Base-by-base conservation (phyloP, 2,797 vertebrate genomes). In the Nannoperca australis region DNA sequence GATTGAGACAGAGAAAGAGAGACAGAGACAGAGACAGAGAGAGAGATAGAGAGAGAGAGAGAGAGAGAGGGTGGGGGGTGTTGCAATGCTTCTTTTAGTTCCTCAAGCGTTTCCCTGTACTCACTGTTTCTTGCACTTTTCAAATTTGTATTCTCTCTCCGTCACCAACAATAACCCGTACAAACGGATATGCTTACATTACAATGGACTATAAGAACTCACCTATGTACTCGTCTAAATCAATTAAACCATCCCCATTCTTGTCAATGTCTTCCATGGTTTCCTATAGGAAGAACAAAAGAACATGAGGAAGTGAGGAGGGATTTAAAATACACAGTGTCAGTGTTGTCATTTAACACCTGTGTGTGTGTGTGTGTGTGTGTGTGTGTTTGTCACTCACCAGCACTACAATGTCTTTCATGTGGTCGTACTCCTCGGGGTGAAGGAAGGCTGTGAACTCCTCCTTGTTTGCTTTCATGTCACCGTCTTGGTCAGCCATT, bases 191-290 rank as follows among this genome's bases (percentile, higher is more conserved):
- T 7, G 15, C 17, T 20, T 27, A 0, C 11, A 47, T 32, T n/a
- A 72, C 1, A 58, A 24, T 30, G 3, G 11, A 10, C 42, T 58
- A 6, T 14, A 44, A 44, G 1, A 68, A 86, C 96, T 96, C 83
- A 99, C 98, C 98, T 20, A 99, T 99, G 83, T 99, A 99, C 72
- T 99, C 98, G 63, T 99, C 95, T 73, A 99, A 90, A 87, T 99
- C 97, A 14, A 99, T 99, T 86, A 97, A 96, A 34, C 98, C 98
- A 66, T 99, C 98, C 18, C 96, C 96, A 17, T 99, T 99, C 94
- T 99, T 99, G 92, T 99, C 98, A 2, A 99, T 99, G 90, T 99
- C 98, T 85, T 99, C 98, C 97, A 99, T 98, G 18, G 98, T 99
- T 92, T 99, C 98, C 98, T 99, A 69, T 20, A 72, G 22, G 72